Evolutionary conservation across 2,113 vertebrate genomes (phyloP).

Genomic region (Plestiodon gilberti): DNA sequence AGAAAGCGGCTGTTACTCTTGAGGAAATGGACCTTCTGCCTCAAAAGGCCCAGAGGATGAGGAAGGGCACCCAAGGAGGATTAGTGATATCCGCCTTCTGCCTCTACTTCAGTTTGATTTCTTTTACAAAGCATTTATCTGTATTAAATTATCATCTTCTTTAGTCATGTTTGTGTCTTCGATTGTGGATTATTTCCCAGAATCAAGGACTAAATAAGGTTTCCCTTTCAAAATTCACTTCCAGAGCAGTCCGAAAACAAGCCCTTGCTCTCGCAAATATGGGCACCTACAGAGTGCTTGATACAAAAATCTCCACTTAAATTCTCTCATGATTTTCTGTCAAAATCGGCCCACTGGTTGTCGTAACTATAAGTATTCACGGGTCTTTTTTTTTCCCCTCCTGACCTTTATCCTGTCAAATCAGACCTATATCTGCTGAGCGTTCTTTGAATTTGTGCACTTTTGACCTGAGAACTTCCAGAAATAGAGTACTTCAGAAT

Average conservation of each 20-base stretch:
- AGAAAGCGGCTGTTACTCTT: neutral
- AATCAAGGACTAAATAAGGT: neutral
- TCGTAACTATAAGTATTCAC: slow-evolving; percentile 5
- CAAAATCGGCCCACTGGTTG: slow-evolving; percentile 23
- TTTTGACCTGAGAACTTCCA: slow-evolving; percentile 5
- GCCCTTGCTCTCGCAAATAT: neutral
- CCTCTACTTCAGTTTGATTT: neutral
- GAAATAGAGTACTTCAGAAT: slow-evolving; percentile 1
- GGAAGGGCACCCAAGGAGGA: neutral
- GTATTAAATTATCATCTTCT: neutral
- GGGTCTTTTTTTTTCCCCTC: neutral
- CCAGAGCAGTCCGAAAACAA: neutral
- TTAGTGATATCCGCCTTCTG: neutral
- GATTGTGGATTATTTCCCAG: neutral
- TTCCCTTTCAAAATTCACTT: neutral
- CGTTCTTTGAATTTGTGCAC: slow-evolving; percentile 19
- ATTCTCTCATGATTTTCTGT: slow-evolving; percentile 12
- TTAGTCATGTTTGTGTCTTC: neutral
- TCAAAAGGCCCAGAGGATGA: neutral
- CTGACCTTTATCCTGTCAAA: neutral
- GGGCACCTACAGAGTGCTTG: neutral
- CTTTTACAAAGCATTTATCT: neutral
- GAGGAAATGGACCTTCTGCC: neutral
- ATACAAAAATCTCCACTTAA: slow-evolving; percentile 11
- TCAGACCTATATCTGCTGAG: slow-evolving; percentile 19